Conservation (phyloP, 2,797 vertebrate species). For the Takifugu rubripes region DNA sequence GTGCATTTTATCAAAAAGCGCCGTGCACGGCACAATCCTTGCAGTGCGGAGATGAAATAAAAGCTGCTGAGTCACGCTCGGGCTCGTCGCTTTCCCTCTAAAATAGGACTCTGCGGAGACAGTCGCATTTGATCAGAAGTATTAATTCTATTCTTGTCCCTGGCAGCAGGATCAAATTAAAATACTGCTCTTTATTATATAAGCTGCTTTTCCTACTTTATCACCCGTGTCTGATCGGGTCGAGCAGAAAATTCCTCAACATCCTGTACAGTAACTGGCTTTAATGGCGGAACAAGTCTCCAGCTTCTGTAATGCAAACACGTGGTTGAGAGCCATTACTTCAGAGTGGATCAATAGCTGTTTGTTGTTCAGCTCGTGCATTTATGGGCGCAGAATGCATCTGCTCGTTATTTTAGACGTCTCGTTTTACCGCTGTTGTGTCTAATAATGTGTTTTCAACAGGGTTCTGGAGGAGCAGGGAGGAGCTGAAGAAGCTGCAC, state of each 20-base stretch:
- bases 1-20: too few species aligned
- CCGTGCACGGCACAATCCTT: not conserved
- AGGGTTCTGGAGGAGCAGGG: constrained; percentile 89
- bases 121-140: constrained; percentile 35
- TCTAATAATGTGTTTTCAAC: constrained; percentile 3
- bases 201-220: constrained; percentile 20
- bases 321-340: constrained; percentile 2
- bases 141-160: constrained; percentile 39
- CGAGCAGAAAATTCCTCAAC: not conserved
- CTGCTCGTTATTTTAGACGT: not conserved
- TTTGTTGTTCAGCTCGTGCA: not conserved
- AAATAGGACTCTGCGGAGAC: constrained; percentile 26
- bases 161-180: constrained; percentile 14
- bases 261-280: constrained; percentile 13
- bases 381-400: not conserved
- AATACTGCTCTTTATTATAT: constrained; percentile 31
- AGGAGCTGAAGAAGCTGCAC: constrained; percentile 87
- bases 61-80: constrained; percentile 4
- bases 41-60: not conserved
- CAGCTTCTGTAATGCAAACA: constrained; percentile 4
- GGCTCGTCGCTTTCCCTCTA: constrained; percentile 21
- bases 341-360: constrained; percentile 6
- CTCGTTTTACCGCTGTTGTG: not conserved
- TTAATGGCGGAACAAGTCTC: constrained; percentile 10
- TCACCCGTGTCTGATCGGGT: constrained; percentile 25